Conservation (phyloP, 2,797 vertebrate genomes). For the Melanotaenia pygmaea region DNA sequence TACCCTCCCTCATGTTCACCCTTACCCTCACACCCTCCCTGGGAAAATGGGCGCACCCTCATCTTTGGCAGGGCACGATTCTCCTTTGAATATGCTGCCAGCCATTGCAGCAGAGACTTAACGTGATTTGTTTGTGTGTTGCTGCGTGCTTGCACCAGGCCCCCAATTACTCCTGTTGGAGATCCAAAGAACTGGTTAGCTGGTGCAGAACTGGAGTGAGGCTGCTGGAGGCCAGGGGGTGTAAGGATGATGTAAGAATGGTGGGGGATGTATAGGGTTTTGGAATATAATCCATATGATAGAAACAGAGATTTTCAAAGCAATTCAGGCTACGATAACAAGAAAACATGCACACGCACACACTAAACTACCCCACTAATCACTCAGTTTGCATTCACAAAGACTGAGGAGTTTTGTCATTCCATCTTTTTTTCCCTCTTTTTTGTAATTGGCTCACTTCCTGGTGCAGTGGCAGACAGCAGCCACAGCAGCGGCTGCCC, state of each 20-base stretch:
- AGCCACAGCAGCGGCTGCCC: slow-evolving; percentile 70
- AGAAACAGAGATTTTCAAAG: slow-evolving; percentile 65
- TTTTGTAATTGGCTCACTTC: slow-evolving; percentile 76
- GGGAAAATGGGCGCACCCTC: slow-evolving; percentile 76
- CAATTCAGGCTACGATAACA: slow-evolving; percentile 35
- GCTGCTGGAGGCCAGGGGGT: slow-evolving; percentile 55
- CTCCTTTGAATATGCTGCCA: slow-evolving; percentile 73
- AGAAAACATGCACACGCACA: slow-evolving; percentile 29
- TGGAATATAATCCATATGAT: slow-evolving; percentile 62
- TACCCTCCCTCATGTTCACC: slow-evolving; percentile 64
- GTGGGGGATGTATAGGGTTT: slow-evolving; percentile 41
- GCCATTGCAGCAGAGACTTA: slow-evolving; percentile 75
- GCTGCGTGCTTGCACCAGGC: slow-evolving; percentile 73
- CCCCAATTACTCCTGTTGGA: slow-evolving; percentile 58
- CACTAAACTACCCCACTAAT: slow-evolving; percentile 45
- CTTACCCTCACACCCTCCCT: slow-evolving; percentile 76
- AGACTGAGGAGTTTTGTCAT: slow-evolving; percentile 53
- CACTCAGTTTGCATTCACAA: slow-evolving; percentile 51
- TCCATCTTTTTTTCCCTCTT: slow-evolving; percentile 29
- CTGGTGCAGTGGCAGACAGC: slow-evolving; percentile 71
- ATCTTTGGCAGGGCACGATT: slow-evolving; percentile 72
- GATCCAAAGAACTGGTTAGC: slow-evolving; percentile 60
- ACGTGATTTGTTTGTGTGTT: slow-evolving; percentile 79
- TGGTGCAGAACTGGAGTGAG: slow-evolving; percentile 59
- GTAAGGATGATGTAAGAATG: slow-evolving; percentile 56